Percentiles rank a stretch among this genome's conserved stretches.
phyloP scores from a whole-genome alignment of 2,113 vertebrate genomes.

The Cheilinus undulatus region DNA sequence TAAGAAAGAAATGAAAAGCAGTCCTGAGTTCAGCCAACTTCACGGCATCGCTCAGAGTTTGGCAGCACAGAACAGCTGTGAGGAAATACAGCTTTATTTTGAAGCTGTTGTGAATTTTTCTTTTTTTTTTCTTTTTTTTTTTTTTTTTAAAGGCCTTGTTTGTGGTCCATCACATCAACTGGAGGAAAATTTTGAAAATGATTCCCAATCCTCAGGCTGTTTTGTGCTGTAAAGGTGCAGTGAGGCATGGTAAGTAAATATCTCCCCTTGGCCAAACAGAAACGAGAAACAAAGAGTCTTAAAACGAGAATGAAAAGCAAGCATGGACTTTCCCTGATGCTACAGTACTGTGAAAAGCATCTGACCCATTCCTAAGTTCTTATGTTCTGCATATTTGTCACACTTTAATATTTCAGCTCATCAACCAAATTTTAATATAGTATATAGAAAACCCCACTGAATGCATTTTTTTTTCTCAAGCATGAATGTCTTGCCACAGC shows the following conservation, averaged over 20 bases:
- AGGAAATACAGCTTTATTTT: neutral
- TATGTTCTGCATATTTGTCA: too few relatives aligned
- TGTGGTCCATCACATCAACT: conserved; percentile 11
- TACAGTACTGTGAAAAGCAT: too few relatives aligned
- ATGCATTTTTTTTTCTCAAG: too few relatives aligned
- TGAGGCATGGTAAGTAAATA: conserved; percentile 8
- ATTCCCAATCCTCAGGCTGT: conserved; percentile 34
- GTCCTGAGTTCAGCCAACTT: conserved; percentile 19
- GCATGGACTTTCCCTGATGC: neutral
- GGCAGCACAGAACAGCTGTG: conserved; percentile 20
- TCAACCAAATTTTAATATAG: too few relatives aligned
- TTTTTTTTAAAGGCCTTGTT: neutral
- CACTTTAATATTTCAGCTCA: too few relatives aligned
- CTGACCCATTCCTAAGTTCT: too few relatives aligned
- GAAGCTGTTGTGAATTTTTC: neutral
- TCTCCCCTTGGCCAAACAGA: conserved; percentile 26
- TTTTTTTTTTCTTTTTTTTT: conserved; percentile 2
- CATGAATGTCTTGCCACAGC: too few relatives aligned
- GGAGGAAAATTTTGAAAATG: conserved; percentile 35
- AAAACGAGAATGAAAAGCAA: conserved; percentile 10
- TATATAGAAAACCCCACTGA: too few relatives aligned
- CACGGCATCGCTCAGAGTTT: neutral
- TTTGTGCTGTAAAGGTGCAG: conserved; percentile 29
- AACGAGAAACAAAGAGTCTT: conserved; percentile 14
- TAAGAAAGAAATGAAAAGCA: conserved; percentile 10